These are phyloP conservation scores for Hyposoter dolosus DNA, from an alignment of 2,888 invertebrate species.

Conservation along the genomic window DNA sequence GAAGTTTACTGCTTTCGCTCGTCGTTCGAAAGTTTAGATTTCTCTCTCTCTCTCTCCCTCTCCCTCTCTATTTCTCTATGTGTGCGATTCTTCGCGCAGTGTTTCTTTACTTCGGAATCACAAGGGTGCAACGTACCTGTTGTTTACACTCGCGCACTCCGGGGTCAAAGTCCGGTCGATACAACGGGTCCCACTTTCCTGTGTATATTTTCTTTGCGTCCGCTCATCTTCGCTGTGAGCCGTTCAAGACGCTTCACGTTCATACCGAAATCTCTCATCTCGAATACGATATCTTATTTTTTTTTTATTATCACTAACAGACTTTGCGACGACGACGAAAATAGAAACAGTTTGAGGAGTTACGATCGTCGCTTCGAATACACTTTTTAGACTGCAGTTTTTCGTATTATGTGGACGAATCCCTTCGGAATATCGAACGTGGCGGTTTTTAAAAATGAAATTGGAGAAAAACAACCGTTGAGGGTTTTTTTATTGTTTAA, in stretches of 20 bases:
- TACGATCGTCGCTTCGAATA: neutral
- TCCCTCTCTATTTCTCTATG: neutral
- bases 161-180: constrained; percentile 84
- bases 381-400: neutral
- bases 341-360: neutral
- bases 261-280: neutral
- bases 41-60: neutral
- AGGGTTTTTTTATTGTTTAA: neutral
- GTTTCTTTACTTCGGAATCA: constrained; percentile 79
- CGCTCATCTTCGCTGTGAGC: neutral
- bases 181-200: constrained; percentile 78
- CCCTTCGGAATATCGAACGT: neutral
- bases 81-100: constrained; percentile 10
- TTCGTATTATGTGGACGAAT: neutral
- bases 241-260: neutral
- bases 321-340: neutral
- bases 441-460: neutral
- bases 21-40: neutral
- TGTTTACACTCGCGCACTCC: constrained; percentile 81
- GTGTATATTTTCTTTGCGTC: neutral
- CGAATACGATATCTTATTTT: neutral
- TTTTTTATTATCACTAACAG: neutral
- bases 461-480: neutral
- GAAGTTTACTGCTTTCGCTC: neutral
- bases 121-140: constrained; percentile 83